A percentile compares a stretch with the other conserved stretches of the same genome.
Evolutionary conservation across 2,888 invertebrate genomes (phyloP).

Genomic region (Phasia obesa): DNA sequence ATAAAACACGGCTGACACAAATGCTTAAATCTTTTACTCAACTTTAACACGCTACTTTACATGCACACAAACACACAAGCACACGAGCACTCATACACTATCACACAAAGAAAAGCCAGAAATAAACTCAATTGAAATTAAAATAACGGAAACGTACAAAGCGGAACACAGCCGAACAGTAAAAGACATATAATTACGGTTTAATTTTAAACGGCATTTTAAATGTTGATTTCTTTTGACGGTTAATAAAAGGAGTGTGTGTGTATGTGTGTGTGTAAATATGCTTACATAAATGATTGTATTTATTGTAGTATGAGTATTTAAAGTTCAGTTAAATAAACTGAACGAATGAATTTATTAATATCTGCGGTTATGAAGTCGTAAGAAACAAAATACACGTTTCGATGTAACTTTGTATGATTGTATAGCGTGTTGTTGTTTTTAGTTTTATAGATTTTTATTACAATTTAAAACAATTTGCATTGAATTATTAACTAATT

Average conservation of each 20-base stretch:
- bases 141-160: slow-evolving; percentile 4
- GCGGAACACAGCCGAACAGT: not conserved
- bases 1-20: slow-evolving; percentile 56
- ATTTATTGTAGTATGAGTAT: slow-evolving; percentile 6
- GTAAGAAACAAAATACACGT: not conserved
- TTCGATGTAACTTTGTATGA: too few species aligned
- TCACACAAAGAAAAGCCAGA: not conserved
- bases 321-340: slow-evolving; percentile 36
- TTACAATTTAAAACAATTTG: slow-evolving; percentile 61
- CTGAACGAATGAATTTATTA: slow-evolving; percentile 10
- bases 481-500: slow-evolving; percentile 53
- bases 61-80: not conserved
- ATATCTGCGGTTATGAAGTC: not conserved
- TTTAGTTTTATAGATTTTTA: slow-evolving; percentile 42
- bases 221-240: slow-evolving; percentile 29
- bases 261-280: not conserved
- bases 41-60: too few species aligned
- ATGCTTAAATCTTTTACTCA: slow-evolving; percentile 37
- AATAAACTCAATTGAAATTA: slow-evolving; percentile 7
- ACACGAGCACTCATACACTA: not conserved
- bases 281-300: not conserved
- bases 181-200: slow-evolving; percentile 61
- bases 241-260: not conserved
- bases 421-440: not conserved
- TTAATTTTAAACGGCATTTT: slow-evolving; percentile 57